Evolutionary conservation across 2,113 vertebrate genomes (phyloP), one percentile per base, ranked within the genome.

Genomic region (human): DNA sequence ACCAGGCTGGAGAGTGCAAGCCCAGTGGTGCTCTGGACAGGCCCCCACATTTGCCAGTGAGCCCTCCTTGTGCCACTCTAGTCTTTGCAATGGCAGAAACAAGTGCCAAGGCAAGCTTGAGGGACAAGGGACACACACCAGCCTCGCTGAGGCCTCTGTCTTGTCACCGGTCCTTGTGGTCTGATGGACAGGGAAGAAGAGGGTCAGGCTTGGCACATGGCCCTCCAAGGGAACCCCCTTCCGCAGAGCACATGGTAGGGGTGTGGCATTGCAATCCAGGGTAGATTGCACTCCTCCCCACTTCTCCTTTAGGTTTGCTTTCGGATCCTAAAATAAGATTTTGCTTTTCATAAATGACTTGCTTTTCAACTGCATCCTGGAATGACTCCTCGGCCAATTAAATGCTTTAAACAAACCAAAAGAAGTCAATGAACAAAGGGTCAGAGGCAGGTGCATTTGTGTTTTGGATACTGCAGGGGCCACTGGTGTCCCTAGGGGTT

Each of bases 251-350:
- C 6, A 20, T 1, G 32, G 57, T 40, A 8, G 25, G 84, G 3
- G 16, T 43, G 3, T 0, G 43, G 68, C 5, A 0, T 12, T 0
- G 30, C 30, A 48, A 43, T 3, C 6, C 2, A 2, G 48, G 43
- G 30, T 2, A 22, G 85, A 6, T 18, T 48, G 8, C 61, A 32
- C 32, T 48, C 8, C 23, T 11, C 93, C 3, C 14, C 32, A 55
- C 32, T 64, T 64, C 61, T 30, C 27, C 61, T 64, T n/a, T 48
- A 55, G 70, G 20, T 45, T 8, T 52, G 61, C 27, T 90, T 38
- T 55, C 35, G 30, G 64, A 50, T 30, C 20, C 78, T 22, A 45
- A 38, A 1, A 30, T 3, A 13, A 52, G 18, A 85, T 8, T 61
- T 70, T 61, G 43, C 78, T 88, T 70, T 18, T 90, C 64, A 43